Conservation (phyloP, 2,113 vertebrate genomes). For the Chionomys nivalis region DNA sequence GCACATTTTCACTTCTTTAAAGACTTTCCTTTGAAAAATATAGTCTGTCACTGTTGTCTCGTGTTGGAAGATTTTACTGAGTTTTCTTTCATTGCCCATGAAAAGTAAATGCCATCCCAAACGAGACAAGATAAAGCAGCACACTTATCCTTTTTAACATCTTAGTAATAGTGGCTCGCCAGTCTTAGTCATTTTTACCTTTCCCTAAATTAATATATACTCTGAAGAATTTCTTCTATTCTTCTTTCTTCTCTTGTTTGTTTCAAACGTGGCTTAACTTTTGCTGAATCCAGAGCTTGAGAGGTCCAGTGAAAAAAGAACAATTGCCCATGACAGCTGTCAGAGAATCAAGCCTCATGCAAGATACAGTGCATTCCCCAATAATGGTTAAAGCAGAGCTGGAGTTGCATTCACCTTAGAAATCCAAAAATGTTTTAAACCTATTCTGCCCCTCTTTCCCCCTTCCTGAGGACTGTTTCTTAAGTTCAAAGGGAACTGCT, state of each 20-base stretch:
- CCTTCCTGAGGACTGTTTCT: conserved; percentile 41
- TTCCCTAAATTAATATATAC: conserved; percentile 78
- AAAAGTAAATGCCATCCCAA: conserved; percentile 79
- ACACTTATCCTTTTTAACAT: conserved; percentile 62
- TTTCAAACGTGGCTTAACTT: conserved; percentile 58
- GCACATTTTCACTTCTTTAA: conserved; percentile 79
- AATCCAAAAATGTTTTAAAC: conserved; percentile 67
- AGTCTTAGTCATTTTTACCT: conserved; percentile 69
- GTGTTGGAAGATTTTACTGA: conserved; percentile 79
- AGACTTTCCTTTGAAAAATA: conserved; percentile 75
- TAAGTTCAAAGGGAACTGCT: conserved; percentile 74
- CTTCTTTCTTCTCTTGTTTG: conserved; percentile 67
- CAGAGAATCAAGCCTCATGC: conserved; percentile 33
- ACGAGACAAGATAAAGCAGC: conserved; percentile 62
- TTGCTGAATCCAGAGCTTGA: conserved; percentile 63
- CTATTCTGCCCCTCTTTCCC: neutral
- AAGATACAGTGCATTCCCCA: conserved; percentile 45
- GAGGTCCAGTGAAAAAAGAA: conserved; percentile 55
- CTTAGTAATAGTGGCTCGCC: conserved; percentile 71
- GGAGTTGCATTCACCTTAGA: conserved; percentile 58
- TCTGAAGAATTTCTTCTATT: conserved; percentile 56
- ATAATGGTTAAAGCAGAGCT: conserved; percentile 48
- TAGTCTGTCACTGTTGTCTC: conserved; percentile 82
- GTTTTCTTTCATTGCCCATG: conserved; percentile 73
- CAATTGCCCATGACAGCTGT: conserved; percentile 67